Conservation (phyloP, 1,140 invertebrate genomes). For the Drosophila ogumai region DNA sequence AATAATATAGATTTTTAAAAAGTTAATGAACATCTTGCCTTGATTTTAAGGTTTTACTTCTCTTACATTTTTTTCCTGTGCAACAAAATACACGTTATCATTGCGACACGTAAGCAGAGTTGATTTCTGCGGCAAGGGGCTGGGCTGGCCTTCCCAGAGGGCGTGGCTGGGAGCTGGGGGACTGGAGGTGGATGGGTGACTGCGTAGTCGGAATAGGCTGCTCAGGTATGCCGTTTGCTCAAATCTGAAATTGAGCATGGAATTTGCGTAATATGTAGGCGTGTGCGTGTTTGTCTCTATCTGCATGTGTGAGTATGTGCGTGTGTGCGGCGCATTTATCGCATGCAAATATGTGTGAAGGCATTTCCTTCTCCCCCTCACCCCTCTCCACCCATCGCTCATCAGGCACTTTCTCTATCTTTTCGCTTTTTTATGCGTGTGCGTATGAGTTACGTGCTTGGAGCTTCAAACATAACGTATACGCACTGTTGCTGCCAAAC, state of each 20-base stretch:
- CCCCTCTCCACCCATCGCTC: background rate
- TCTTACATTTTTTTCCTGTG: background rate
- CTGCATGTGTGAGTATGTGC: slow-evolving; percentile 25
- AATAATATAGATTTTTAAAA: too few species aligned
- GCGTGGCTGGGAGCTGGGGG: background rate
- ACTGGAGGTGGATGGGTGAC: background rate
- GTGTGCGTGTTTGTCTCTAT: slow-evolving; percentile 32
- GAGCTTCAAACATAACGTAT: slow-evolving; percentile 45
- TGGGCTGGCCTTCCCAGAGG: background rate
- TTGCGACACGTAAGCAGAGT: slow-evolving; percentile 58
- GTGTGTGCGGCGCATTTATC: slow-evolving; percentile 54
- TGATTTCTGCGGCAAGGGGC: slow-evolving; percentile 38
- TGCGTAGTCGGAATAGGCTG: slow-evolving; percentile 38
- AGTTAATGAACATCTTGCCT: background rate
- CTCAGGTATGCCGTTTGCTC: slow-evolving; percentile 67
- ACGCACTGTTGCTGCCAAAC: slow-evolving; percentile 25
- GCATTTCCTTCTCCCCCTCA: slow-evolving; percentile 22
- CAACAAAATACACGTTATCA: slow-evolving; percentile 59
- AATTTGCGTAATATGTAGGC: slow-evolving; percentile 67
- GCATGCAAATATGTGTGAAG: slow-evolving; percentile 66
- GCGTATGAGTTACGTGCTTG: slow-evolving; percentile 51
- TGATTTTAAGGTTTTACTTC: background rate
- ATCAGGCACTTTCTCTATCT: slow-evolving; percentile 19
- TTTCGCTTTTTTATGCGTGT: slow-evolving; percentile 9
- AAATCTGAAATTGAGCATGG: slow-evolving; percentile 70